These are phyloP conservation scores for Drosophila busckii DNA, from an alignment of 1,140 invertebrate genomes.

Conservation along the genomic window DNA sequence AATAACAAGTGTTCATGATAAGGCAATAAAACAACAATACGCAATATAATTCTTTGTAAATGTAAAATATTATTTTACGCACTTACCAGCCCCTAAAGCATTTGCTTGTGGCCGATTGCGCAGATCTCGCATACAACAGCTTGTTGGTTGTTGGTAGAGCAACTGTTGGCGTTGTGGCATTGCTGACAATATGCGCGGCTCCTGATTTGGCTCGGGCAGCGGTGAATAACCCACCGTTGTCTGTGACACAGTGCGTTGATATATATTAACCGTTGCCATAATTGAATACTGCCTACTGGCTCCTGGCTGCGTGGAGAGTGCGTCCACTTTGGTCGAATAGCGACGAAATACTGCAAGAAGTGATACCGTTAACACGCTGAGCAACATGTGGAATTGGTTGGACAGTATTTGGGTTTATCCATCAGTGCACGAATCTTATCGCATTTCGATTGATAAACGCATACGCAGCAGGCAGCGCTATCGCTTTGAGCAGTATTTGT, in stretches of 20 bases:
- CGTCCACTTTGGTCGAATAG: conserved; percentile 28
- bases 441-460: conserved; percentile 50
- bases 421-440: conserved; percentile 53
- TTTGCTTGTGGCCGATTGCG: conserved; percentile 57
- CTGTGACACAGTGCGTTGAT: conserved; percentile 26
- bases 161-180: not conserved
- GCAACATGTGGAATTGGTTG: conserved; percentile 30
- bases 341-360: conserved; percentile 26
- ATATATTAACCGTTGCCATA: conserved; percentile 19
- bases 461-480: conserved; percentile 21
- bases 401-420: conserved; percentile 30
- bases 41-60: no score
- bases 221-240: conserved; percentile 26
- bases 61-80: no score
- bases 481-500: conserved; percentile 19
- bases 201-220: conserved; percentile 6
- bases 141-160: conserved; percentile 1
- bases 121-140: conserved; percentile 50
- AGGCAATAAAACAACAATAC: no score
- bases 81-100: conserved; percentile 54
- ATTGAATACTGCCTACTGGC: not conserved
- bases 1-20: no score
- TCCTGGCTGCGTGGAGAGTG: conserved; percentile 10
- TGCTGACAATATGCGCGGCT: no score
- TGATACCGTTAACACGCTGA: not conserved